These are phyloP conservation scores for Leucophenga varia DNA, from an alignment of 1,140 invertebrate species.

Conservation along the genomic window DNA sequence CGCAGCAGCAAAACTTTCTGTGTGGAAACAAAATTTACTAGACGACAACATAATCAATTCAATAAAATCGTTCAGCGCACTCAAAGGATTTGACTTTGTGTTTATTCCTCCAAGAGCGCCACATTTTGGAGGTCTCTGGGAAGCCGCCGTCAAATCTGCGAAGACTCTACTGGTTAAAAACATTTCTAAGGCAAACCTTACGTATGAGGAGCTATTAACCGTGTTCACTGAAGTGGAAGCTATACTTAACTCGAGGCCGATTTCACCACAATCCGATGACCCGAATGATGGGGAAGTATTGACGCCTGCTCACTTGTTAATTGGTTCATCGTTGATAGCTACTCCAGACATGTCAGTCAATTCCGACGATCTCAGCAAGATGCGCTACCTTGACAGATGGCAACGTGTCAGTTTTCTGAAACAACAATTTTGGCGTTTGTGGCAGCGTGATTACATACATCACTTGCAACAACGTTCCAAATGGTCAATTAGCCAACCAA, in stretches of 20 bases:
- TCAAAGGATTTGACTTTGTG: constrained; percentile 24
- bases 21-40: constrained; percentile 1
- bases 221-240: constrained; percentile 24
- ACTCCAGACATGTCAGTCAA: not conserved
- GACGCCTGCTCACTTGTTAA: constrained; percentile 39
- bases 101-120: too few species aligned
- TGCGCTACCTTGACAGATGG: constrained; percentile 2
- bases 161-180: constrained; percentile 1
- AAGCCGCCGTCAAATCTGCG: constrained; percentile 15
- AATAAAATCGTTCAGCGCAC: not conserved
- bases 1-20: constrained; percentile 15
- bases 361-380: not conserved
- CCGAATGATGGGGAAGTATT: constrained; percentile 20
- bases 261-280: constrained; percentile 13
- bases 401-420: constrained; percentile 6
- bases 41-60: not conserved
- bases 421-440: constrained; percentile 35
- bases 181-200: constrained; percentile 1
- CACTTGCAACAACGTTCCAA: constrained; percentile 35
- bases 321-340: constrained; percentile 16
- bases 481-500: constrained; percentile 23
- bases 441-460: constrained; percentile 30
- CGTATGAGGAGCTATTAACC: constrained; percentile 10
- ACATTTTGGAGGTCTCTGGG: constrained; percentile 37
- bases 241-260: constrained; percentile 26